Percentiles rank a stretch among this genome's conserved stretches.
Evolutionary conservation across 1,140 invertebrate genomes (phyloP).

Genomic region (Phenacoccus solenopsis): DNA sequence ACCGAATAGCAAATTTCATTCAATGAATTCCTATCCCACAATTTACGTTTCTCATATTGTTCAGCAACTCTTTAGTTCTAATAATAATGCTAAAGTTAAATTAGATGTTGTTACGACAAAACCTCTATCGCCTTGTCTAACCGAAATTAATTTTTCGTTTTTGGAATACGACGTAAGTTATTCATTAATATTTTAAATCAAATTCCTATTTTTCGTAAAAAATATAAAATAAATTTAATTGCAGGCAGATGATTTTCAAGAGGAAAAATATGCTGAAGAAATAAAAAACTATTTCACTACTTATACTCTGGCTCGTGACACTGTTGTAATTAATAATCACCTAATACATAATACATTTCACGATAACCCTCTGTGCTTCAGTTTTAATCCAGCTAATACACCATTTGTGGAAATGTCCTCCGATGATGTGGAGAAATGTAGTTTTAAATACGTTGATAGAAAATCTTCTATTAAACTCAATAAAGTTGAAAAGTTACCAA

Average conservation of each 20-base stretch:
- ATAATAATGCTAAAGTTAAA: constrained; percentile 19
- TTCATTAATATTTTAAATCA: too few relatives aligned
- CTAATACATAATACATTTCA: not conserved
- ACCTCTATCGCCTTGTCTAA: not conserved
- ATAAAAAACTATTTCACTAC: not conserved
- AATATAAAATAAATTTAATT: too few relatives aligned
- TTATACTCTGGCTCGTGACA: not conserved
- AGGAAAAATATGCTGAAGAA: not conserved
- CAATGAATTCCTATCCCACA: not conserved
- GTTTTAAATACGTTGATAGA: not conserved
- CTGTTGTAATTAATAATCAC: not conserved
- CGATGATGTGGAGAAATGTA: not conserved
- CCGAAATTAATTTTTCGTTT: not conserved
- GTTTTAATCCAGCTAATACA: not conserved
- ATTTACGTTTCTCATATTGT: constrained; percentile 21
- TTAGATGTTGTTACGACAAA: not conserved
- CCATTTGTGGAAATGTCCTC: not conserved
- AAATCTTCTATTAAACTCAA: not conserved
- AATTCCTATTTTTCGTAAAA: not conserved
- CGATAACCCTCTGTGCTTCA: not conserved
- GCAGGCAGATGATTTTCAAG: too few relatives aligned
- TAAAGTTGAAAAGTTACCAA: not conserved
- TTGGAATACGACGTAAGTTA: not conserved
- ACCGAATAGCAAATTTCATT: not conserved
- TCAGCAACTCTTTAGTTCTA: constrained; percentile 8